Conservation (phyloP, 1,140 invertebrate genomes). For the honey bee (Apis mellifera) region DNA sequence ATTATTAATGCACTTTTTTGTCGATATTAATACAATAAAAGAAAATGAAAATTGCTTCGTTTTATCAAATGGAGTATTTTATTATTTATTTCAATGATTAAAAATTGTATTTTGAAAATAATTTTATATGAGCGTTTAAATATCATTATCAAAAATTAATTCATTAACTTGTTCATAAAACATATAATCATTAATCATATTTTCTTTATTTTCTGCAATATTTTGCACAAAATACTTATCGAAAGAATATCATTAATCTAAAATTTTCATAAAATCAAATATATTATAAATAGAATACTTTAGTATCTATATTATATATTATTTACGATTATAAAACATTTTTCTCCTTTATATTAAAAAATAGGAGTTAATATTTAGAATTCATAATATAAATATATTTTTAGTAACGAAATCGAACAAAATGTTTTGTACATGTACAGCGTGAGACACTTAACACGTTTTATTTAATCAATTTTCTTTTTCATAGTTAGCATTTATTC, state of each 20-base stretch:
- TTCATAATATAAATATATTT: constrained; percentile 13
- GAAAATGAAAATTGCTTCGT: background rate
- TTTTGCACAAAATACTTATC: background rate
- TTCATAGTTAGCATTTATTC: background rate
- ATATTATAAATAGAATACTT: background rate
- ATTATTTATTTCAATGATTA: constrained; percentile 6
- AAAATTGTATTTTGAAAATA: background rate
- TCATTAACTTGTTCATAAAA: background rate
- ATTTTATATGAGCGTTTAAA: background rate
- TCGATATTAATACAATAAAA: background rate
- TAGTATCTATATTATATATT: background rate
- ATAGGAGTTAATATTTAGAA: background rate
- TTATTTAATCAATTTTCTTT: background rate
- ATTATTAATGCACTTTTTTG: background rate
- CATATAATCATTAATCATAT: background rate
- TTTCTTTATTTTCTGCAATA: background rate
- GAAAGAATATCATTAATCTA: background rate
- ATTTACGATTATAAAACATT: background rate
- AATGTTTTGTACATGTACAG: constrained; percentile 7
- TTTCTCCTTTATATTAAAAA: background rate
- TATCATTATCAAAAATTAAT: background rate
- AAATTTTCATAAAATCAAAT: background rate
- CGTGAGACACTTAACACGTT: constrained; percentile 14
- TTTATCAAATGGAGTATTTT: background rate
- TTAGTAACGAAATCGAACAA: background rate